A percentile compares a stretch with the other conserved stretches of the same genome.
Evolutionary conservation across 2,113 vertebrate species (phyloP).

Genomic region (Xiphophorus hellerii): DNA sequence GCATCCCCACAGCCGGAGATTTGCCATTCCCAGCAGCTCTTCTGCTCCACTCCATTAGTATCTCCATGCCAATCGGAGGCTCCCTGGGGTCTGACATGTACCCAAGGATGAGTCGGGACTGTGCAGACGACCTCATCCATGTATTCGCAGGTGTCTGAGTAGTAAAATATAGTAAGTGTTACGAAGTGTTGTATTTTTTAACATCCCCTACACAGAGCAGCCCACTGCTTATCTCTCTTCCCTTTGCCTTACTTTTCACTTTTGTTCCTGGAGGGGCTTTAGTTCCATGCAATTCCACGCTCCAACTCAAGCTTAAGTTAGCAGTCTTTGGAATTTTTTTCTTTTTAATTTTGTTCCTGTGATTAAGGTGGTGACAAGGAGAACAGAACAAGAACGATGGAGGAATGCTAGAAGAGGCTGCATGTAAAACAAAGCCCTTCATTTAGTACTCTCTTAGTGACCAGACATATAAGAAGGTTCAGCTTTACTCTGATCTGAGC

Average conservation of each 20-base stretch:
- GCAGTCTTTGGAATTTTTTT: constrained; percentile 66
- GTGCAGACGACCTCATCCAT: constrained; percentile 73
- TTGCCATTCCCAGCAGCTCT: constrained; percentile 78
- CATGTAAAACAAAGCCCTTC: constrained; percentile 66
- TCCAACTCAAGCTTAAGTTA: constrained; percentile 80
- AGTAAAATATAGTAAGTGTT: constrained; percentile 48
- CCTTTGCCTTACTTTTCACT: constrained; percentile 65
- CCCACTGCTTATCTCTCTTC: constrained; percentile 63
- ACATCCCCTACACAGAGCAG: constrained; percentile 72
- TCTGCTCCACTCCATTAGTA: constrained; percentile 79
- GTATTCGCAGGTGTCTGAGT: constrained; percentile 70
- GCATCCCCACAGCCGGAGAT: constrained; percentile 77
- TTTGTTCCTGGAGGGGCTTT: constrained; percentile 73
- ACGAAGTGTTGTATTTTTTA: constrained; percentile 63
- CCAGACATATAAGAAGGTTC: too few relatives aligned
- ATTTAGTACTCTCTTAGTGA: constrained; percentile 38
- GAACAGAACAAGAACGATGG: constrained; percentile 64
- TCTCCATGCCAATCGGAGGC: constrained; percentile 76
- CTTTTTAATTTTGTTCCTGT: constrained; percentile 70
- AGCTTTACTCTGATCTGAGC: too few relatives aligned
- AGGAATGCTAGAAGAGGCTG: constrained; percentile 64
- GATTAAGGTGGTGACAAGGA: constrained; percentile 76
- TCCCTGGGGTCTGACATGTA: constrained; percentile 76
- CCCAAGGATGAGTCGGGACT: constrained; percentile 79
- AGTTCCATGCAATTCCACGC: constrained; percentile 76